Conservation (phyloP, 2,888 invertebrate species). For the Drosophila siamana region DNA sequence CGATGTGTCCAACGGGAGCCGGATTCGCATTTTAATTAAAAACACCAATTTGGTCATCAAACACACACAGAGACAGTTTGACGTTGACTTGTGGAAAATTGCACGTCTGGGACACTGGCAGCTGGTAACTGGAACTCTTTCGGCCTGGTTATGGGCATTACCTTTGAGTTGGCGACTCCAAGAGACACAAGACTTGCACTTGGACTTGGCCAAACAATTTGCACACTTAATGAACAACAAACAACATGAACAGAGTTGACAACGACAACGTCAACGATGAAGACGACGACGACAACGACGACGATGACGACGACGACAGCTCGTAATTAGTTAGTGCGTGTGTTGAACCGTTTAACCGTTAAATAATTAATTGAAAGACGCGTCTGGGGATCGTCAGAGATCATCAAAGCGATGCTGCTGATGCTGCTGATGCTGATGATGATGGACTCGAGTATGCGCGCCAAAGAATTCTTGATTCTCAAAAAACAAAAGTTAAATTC, state of each 20-base stretch:
- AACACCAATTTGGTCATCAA: conserved; percentile 42
- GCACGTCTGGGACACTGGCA: conserved; percentile 65
- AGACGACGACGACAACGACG: conserved; percentile 12
- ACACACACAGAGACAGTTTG: too few relatives aligned
- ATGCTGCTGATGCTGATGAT: conserved; percentile 3
- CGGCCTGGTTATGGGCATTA: conserved; percentile 55
- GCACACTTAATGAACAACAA: conserved; percentile 62
- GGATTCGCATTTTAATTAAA: conserved; percentile 66
- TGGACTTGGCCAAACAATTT: conserved; percentile 57
- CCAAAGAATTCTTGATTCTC: conserved; percentile 28
- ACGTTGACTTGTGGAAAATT: conserved; percentile 48
- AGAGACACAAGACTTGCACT: background rate
- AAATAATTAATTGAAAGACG: conserved; percentile 49
- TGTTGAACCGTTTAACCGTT: conserved; percentile 40
- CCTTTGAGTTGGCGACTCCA: conserved; percentile 54
- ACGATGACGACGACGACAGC: conserved; percentile 18
- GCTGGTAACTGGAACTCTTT: conserved; percentile 16
- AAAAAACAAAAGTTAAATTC: background rate
- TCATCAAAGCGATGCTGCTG: conserved; percentile 13
- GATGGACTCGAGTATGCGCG: background rate
- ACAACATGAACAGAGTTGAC: conserved; percentile 24
- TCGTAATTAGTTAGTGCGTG: conserved; percentile 33
- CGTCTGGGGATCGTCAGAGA: conserved; percentile 24
- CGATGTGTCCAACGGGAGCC: conserved; percentile 16
- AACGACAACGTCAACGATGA: conserved; percentile 2